A percentile compares a stretch with the other conserved stretches of the same genome.
Evolutionary conservation across 2,888 invertebrate species (phyloP).

Genomic region (Pseudeuparius sepicola): DNA sequence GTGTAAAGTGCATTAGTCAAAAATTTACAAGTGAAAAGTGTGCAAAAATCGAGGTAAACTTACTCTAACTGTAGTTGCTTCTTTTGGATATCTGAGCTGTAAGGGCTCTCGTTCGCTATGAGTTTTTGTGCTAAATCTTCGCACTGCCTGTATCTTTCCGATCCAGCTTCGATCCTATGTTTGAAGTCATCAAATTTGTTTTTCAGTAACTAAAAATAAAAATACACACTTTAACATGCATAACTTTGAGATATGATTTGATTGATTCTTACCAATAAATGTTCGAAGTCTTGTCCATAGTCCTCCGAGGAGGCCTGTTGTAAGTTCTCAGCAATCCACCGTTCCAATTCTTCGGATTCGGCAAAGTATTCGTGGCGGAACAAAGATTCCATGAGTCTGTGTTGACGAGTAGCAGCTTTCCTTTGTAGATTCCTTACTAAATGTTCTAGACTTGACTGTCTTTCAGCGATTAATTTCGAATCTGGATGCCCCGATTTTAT

Average conservation of each 20-base stretch:
- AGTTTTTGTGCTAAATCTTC: conserved; percentile 84
- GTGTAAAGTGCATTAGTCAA: too few species aligned
- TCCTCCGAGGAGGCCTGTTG: conserved; percentile 85
- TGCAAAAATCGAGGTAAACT: conserved; percentile 30
- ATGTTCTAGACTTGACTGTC: conserved; percentile 66
- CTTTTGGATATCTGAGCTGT: conserved; percentile 74
- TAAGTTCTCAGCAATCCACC: conserved; percentile 87
- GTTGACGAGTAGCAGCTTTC: conserved; percentile 67
- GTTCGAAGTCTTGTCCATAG: conserved; percentile 91
- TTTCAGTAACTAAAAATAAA: conserved; percentile 55
- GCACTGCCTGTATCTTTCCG: conserved; percentile 83
- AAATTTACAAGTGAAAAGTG: conserved; percentile 8
- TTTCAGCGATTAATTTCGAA: conserved; percentile 65
- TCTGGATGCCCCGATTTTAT: conserved; percentile 74
- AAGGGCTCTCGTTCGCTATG: conserved; percentile 74
- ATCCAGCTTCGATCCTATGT: conserved; percentile 79
- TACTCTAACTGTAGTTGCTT: conserved; percentile 81
- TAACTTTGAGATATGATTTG: too few species aligned
- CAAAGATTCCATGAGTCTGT: conserved; percentile 82
- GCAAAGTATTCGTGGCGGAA: conserved; percentile 82
- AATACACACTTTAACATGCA: conserved; percentile 8
- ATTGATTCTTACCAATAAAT: conserved; percentile 65
- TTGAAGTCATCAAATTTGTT: conserved; percentile 91
- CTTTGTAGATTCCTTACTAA: conserved; percentile 73
- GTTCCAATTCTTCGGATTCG: conserved; percentile 81